Conservation (phyloP, 2,113 vertebrate genomes). For the Oncorhynchus tshawytscha region DNA sequence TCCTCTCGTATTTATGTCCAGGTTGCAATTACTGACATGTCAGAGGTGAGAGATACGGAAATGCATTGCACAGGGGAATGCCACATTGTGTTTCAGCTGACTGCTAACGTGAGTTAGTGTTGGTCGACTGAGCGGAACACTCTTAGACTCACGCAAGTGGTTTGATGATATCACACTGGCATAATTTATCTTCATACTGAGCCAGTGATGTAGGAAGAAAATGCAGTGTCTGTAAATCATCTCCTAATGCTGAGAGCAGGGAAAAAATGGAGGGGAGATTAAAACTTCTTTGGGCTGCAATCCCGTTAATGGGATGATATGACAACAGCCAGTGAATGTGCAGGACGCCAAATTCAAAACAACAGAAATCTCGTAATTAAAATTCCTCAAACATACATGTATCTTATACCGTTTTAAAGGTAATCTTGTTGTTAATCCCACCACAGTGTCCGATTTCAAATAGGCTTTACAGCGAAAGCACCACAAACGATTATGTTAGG, state of each 20-base stretch:
- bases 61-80: neutral
- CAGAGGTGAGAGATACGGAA: neutral
- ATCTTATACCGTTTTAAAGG: too few species aligned
- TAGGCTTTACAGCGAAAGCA: too few species aligned
- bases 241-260: neutral
- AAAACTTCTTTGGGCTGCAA: too few species aligned
- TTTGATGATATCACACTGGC: conserved; percentile 29
- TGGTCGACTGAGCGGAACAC: conserved; percentile 29
- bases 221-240: neutral
- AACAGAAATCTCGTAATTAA: too few species aligned
- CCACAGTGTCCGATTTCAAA: too few species aligned
- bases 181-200: neutral
- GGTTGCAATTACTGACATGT: neutral
- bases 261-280: neutral
- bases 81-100: conserved; percentile 19
- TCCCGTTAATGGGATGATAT: too few species aligned
- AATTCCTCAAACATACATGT: too few species aligned
- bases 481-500: too few species aligned
- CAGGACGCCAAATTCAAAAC: too few species aligned
- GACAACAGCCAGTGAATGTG: too few species aligned
- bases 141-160: conserved; percentile 19
- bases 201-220: neutral
- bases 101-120: conserved; percentile 28
- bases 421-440: too few species aligned
- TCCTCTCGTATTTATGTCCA: neutral